Conservation (phyloP, 1,140 invertebrate genomes). For the Xylocopa sonorina region DNA sequence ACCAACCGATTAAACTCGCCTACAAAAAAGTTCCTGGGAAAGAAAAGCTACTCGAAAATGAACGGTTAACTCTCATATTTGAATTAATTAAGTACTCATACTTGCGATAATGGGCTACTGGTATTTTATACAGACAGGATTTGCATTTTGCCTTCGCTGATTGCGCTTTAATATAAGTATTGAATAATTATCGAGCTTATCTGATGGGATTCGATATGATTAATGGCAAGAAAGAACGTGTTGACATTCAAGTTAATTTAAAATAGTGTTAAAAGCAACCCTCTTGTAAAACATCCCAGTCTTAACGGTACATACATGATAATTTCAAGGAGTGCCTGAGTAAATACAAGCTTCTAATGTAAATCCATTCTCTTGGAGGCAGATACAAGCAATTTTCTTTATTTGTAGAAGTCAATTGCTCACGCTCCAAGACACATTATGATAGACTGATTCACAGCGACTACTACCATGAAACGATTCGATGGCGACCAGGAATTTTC, state of each 20-base stretch:
- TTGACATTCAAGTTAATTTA: no score
- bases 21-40: neutral
- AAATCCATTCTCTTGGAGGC: neutral
- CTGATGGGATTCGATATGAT: neutral
- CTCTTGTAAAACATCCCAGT: no score
- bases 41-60: neutral
- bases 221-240: neutral
- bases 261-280: no score
- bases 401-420: neutral
- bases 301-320: neutral
- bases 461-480: neutral
- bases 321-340: neutral
- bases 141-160: no score
- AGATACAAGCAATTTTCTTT: neutral
- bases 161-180: no score
- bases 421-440: neutral
- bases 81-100: constrained; percentile 35
- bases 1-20: neutral
- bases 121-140: no score
- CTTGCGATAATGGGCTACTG: constrained; percentile 29
- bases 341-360: neutral
- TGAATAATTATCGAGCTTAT: no score
- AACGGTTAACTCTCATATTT: constrained; percentile 24
- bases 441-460: neutral
- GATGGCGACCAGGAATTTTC: neutral